Evolutionary conservation across 2,113 vertebrate species (phyloP), one percentile per base, ranked within the genome.

Genomic region (Laticauda colubrina): DNA sequence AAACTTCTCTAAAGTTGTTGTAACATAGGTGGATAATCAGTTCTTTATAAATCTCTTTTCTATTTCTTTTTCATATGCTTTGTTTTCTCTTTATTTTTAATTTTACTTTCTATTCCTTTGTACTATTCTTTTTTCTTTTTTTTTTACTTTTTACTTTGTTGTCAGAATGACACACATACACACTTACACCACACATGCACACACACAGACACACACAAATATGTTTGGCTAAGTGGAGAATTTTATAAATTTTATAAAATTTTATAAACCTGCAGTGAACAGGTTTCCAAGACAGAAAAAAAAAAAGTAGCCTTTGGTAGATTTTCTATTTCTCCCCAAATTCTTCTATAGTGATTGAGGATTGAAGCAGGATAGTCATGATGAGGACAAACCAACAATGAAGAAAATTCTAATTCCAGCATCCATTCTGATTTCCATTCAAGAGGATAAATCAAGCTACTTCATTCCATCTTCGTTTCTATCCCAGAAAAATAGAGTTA

Each of bases 391-490:
- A 75, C 26, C 6, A 48, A 75, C 26, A 15, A 10, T 15, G 56
- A 23, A 5, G 56, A 59, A 15, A 3, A 7, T 45, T 45, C 64
- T 26, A 34, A 20, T 45, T 26, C 23, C 24, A 9, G 81, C 9
- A 51, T 43, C 45, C 61, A 24, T 53, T 59, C 86, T 55, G 15
- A 34, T 55, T 55, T 75, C 39, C 10, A 56, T 29, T 57, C 18
- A 26, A 53, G 26, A 51, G 56, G 39, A 43, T 5, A 54, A 51
- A 81, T 88, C 85, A 81, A 91, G 15, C 11, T 0, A 12, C n/a
- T 3, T 88, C 90, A 45, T 29, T 95, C 91, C 85, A 87, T 48
- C 93, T 96, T 95, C 96, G 96, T 93, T 97, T 96, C 96, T 95
- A 94, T 94, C 85, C 0, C 96, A 20, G 34, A 90, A 89, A 85